Evolutionary conservation across 2,113 vertebrate species (phyloP).

Genomic region (Azemiops feae): DNA sequence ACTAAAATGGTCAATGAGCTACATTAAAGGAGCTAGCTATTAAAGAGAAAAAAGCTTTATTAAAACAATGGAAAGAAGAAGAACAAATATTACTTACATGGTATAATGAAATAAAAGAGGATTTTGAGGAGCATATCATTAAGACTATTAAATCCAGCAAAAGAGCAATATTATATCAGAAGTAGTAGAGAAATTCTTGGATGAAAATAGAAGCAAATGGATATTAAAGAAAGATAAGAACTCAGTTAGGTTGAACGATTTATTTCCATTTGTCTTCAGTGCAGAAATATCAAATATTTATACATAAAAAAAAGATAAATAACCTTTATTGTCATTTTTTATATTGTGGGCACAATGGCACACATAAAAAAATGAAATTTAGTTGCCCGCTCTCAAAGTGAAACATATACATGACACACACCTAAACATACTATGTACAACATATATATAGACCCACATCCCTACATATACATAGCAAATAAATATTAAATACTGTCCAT

Average conservation of each 20-base stretch:
- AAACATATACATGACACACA: too few species aligned
- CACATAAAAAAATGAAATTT: too few species aligned
- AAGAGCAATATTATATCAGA: not conserved
- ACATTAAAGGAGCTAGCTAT: not conserved
- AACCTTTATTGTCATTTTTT: too few species aligned
- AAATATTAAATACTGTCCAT: too few species aligned
- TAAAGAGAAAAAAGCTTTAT: not conserved
- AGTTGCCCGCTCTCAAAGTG: too few species aligned
- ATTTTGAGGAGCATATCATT: not conserved
- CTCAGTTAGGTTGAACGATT: not conserved
- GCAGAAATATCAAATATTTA: not conserved
- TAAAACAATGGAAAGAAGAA: not conserved
- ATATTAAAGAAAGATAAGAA: not conserved
- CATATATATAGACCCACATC: too few species aligned
- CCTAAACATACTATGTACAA: too few species aligned
- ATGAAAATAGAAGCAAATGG: not conserved
- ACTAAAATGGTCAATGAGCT: not conserved
- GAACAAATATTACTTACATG: not conserved
- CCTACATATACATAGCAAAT: too few species aligned
- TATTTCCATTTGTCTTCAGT: not conserved
- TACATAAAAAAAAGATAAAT: too few species aligned
- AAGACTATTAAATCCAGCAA: not conserved
- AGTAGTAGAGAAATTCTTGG: not conserved
- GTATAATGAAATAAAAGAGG: not conserved
- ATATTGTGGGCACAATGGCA: too few species aligned